phyloP scores from a whole-genome alignment of 2,888 invertebrate genomes.

The Amblyjoppa proteus region DNA sequence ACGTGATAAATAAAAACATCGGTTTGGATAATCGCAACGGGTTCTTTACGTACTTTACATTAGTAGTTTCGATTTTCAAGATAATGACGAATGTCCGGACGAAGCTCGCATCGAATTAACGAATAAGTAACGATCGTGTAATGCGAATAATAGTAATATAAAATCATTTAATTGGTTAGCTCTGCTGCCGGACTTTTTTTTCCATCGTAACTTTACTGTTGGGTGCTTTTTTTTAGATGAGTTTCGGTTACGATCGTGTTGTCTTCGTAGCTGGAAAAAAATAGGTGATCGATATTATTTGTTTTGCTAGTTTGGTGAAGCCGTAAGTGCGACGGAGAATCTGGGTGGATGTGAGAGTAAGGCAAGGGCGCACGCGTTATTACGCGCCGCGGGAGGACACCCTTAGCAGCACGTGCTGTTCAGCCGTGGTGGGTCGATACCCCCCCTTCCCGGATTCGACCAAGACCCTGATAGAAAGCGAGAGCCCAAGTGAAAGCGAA shows the following conservation, averaged over 20 bases:
- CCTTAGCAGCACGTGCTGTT: constrained; percentile 65
- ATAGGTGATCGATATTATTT: neutral
- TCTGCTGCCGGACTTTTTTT: neutral
- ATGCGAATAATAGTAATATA: neutral
- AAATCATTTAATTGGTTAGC: neutral
- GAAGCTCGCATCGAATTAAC: neutral
- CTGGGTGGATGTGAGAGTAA: constrained; percentile 23
- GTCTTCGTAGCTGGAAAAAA: neutral
- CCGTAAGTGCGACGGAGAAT: constrained; percentile 28
- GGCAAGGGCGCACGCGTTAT: constrained; percentile 66
- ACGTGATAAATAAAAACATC: neutral
- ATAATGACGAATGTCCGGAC: neutral
- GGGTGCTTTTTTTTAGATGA: neutral
- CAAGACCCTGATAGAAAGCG: constrained; percentile 73
- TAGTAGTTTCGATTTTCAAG: neutral
- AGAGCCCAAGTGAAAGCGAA: constrained; percentile 70
- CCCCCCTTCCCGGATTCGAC: constrained; percentile 59
- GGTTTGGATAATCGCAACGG: neutral
- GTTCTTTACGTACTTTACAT: neutral
- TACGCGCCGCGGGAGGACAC: constrained; percentile 69
- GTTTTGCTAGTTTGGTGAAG: constrained; percentile 8
- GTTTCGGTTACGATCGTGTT: neutral
- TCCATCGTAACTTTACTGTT: neutral
- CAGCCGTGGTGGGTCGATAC: constrained; percentile 69
- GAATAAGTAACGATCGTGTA: neutral